Percentiles rank a stretch among this genome's conserved stretches.
phyloP scores from a whole-genome alignment of 2,888 invertebrate species.

The Cartodere bifasciata region DNA sequence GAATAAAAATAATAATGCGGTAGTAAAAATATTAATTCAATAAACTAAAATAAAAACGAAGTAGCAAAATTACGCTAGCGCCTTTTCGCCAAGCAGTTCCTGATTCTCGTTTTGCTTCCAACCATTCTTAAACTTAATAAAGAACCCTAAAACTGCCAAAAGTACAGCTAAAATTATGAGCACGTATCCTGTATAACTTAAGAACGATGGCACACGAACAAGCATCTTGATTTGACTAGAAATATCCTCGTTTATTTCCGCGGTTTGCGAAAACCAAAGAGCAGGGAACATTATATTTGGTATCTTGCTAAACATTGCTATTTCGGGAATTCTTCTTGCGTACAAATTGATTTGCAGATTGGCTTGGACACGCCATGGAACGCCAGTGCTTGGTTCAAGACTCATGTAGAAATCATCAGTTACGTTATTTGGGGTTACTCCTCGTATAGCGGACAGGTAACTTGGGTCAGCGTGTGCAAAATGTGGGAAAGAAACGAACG shows the following conservation, averaged over 20 bases:
- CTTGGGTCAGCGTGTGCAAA: constrained; percentile 60
- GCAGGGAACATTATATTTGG: constrained; percentile 25
- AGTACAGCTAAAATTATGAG: constrained; percentile 37
- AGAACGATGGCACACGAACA: constrained; percentile 39
- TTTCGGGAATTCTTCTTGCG: constrained; percentile 38
- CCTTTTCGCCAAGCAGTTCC: too few species aligned
- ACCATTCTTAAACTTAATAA: constrained; percentile 26
- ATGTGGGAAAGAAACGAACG: constrained; percentile 70
- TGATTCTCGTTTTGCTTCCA: constrained; percentile 30
- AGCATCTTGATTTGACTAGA: constrained; percentile 42
- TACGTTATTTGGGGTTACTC: constrained; percentile 50
- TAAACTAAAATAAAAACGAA: too few species aligned
- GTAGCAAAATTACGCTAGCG: too few species aligned
- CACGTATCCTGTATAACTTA: constrained; percentile 42
- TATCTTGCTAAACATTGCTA: too few species aligned
- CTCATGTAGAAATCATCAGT: constrained; percentile 53
- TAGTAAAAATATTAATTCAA: too few species aligned
- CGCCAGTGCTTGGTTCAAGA: constrained; percentile 64
- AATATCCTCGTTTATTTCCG: constrained; percentile 43
- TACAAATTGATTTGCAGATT: constrained; percentile 66
- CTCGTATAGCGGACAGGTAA: constrained; percentile 49
- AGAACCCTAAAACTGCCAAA: constrained; percentile 29
- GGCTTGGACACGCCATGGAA: constrained; percentile 62
- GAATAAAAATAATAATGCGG: too few species aligned
- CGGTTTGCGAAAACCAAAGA: constrained; percentile 65